These are phyloP conservation scores for Hormaphis cornu DNA, from an alignment of 1,140 invertebrate genomes.

Conservation along the genomic window DNA sequence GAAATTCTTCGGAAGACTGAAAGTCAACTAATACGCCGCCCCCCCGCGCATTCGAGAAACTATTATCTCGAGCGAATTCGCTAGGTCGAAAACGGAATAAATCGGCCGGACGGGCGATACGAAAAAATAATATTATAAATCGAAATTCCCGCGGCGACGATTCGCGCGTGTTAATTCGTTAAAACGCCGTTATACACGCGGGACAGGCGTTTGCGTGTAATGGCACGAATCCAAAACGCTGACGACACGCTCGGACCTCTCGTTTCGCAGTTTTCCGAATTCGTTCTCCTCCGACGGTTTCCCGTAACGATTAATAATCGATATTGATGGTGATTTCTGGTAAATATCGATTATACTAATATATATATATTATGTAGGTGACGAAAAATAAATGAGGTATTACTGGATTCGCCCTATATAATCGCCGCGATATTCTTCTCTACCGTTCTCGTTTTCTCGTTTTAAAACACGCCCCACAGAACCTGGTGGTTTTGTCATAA, in stretches of 20 bases:
- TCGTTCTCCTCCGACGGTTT: constrained; percentile 11
- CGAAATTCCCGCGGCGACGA: background rate
- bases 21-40: too few relatives aligned
- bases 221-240: constrained; percentile 19
- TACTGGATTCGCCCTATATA: too few relatives aligned
- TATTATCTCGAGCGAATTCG: background rate
- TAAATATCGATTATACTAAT: too few relatives aligned
- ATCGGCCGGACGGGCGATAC: background rate
- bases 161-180: constrained; percentile 25
- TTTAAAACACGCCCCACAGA: too few relatives aligned
- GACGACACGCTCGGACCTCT: background rate
- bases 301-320: background rate
- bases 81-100: background rate
- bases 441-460: too few relatives aligned
- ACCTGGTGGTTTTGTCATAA: too few relatives aligned
- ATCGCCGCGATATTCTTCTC: too few relatives aligned
- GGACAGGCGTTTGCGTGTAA: constrained; percentile 2
- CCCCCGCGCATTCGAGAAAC: too few relatives aligned
- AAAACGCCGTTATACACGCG: constrained; percentile 12
- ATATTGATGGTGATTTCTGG: too few relatives aligned
- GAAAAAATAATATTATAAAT: constrained; percentile 1
- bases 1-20: too few relatives aligned
- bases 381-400: too few relatives aligned
- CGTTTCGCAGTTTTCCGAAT: constrained; percentile 5
- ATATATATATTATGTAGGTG: too few relatives aligned